Conservation (phyloP, 2,797 vertebrate species). For the Trematomus bernacchii region DNA sequence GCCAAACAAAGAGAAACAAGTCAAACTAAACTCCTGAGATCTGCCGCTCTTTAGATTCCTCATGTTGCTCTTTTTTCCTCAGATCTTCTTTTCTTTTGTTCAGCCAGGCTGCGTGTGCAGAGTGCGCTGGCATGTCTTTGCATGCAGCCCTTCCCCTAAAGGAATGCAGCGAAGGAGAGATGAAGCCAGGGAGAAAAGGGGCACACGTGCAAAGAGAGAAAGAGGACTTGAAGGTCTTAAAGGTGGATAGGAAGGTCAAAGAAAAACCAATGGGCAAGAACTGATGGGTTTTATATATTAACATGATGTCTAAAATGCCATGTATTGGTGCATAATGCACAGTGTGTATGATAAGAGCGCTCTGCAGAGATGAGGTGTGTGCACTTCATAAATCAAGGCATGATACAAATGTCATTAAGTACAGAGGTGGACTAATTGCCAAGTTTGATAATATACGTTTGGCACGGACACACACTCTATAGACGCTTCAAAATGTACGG, state of each 20-base stretch:
- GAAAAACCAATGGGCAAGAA: neutral
- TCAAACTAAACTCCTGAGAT: slow-evolving; percentile 3
- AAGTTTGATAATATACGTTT: slow-evolving; percentile 15
- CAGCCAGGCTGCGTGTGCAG: slow-evolving; percentile 50
- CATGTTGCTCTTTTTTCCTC: slow-evolving; percentile 15
- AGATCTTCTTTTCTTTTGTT: slow-evolving; percentile 53
- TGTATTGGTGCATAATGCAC: neutral
- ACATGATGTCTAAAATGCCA: neutral
- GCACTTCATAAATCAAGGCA: neutral
- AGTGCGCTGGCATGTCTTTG: slow-evolving; percentile 69
- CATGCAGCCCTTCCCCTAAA: slow-evolving; percentile 75
- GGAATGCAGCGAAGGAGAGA: slow-evolving; percentile 72
- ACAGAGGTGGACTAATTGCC: neutral
- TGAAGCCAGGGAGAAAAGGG: slow-evolving; percentile 43
- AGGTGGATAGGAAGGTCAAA: slow-evolving; percentile 12
- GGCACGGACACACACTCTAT: neutral
- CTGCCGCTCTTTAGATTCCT: slow-evolving; percentile 19
- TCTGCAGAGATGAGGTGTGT: neutral
- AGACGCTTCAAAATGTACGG: neutral
- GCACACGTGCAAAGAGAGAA: slow-evolving; percentile 7
- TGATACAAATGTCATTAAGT: neutral
- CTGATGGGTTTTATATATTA: neutral
- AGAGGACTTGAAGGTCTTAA: slow-evolving; percentile 16
- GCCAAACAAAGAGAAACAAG: slow-evolving; percentile 28
- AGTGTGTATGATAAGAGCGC: neutral